A percentile compares a stretch with the other conserved stretches of the same genome.
Conservation (phyloP, 2,797 vertebrate genomes). For the Darevskia mixta region DNA sequence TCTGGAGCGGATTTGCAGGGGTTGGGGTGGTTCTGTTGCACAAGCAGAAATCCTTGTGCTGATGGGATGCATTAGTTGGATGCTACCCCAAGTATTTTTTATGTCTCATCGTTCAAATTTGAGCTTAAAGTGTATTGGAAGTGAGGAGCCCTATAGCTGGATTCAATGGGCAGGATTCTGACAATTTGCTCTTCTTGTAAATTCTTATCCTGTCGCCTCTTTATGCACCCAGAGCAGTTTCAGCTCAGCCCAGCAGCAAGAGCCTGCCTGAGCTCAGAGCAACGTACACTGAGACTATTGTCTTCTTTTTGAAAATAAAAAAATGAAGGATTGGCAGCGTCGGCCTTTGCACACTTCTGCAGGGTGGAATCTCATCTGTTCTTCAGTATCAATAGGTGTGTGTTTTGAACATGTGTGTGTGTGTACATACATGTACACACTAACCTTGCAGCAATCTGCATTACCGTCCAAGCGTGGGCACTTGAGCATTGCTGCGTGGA, state of each 20-base stretch:
- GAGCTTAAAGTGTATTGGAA: background rate
- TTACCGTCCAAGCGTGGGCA: background rate
- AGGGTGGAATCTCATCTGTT: background rate
- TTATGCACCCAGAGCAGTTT: background rate
- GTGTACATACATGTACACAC: background rate
- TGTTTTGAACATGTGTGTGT: too few species aligned
- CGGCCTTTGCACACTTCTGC: background rate
- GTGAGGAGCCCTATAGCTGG: background rate
- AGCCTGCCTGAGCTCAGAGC: background rate
- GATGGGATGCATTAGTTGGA: too few species aligned
- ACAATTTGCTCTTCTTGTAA: background rate
- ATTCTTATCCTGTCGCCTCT: background rate
- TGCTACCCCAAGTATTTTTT: background rate
- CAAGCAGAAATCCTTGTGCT: too few species aligned
- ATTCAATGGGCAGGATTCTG: constrained; percentile 1
- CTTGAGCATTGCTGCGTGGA: background rate
- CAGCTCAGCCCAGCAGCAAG: background rate
- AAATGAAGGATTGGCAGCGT: constrained; percentile 13
- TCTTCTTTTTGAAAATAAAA: background rate
- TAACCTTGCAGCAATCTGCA: background rate
- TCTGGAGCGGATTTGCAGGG: too few species aligned
- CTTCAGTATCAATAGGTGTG: background rate
- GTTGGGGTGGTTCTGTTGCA: too few species aligned
- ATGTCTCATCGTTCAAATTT: background rate
- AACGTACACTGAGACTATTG: background rate